Conservation (phyloP, 2,113 vertebrate species). For the Recurvirostra avosetta region DNA sequence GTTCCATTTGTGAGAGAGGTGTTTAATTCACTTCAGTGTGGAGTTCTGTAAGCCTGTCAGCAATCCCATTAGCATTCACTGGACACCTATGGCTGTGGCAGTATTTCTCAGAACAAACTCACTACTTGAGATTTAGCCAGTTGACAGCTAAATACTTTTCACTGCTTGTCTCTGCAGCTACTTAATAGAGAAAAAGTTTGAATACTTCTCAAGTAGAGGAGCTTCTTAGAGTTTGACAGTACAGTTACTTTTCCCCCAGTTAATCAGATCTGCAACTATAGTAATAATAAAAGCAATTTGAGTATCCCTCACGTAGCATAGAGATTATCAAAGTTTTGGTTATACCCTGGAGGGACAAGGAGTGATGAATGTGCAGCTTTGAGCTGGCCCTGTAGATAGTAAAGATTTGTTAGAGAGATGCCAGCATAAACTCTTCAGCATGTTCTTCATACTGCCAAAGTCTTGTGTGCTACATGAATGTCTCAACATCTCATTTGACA, state of each 20-base stretch:
- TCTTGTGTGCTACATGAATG: background rate
- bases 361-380: background rate
- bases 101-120: background rate
- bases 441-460: background rate
- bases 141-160: background rate
- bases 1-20: background rate
- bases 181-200: background rate
- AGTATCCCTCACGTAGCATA: fast-evolving
- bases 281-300: background rate
- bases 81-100: background rate
- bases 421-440: background rate
- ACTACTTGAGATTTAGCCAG: background rate
- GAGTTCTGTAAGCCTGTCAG: background rate
- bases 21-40: background rate
- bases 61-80: background rate
- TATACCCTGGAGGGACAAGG: background rate
- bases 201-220: background rate
- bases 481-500: background rate
- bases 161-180: background rate
- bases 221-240: background rate
- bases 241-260: background rate
- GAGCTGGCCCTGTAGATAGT: background rate
- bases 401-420: background rate
- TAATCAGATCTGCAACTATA: background rate
- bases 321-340: background rate